phyloP scores from a whole-genome alignment of 2,113 vertebrate genomes.

The Cryptoleucopteryx plumbea region DNA sequence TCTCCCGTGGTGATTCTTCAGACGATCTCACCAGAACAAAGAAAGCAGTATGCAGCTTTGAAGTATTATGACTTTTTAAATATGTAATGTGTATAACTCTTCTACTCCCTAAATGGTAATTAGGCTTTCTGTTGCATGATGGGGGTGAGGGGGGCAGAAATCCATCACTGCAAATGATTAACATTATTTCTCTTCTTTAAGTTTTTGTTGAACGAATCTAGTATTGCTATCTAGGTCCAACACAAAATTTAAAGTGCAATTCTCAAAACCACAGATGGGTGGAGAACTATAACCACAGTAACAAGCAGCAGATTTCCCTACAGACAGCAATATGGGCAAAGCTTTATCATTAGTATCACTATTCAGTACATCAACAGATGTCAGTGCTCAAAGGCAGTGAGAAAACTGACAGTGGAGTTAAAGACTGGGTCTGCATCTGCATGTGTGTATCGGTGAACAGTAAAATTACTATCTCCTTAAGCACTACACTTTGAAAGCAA shows the following conservation, averaged over 20 bases:
- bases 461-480: constrained; percentile 23
- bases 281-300: constrained; percentile 74
- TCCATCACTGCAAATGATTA: neutral
- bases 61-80: neutral
- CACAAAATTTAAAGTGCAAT: constrained; percentile 54
- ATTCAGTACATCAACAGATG: constrained; percentile 32
- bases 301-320: constrained; percentile 1
- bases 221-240: neutral
- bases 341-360: constrained; percentile 1
- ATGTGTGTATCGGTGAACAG: neutral
- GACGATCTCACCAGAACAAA: neutral
- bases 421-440: constrained; percentile 1
- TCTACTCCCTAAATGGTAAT: neutral
- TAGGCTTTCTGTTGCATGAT: neutral
- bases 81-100: neutral
- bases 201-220: neutral
- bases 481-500: neutral
- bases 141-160: neutral
- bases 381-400: constrained; percentile 31
- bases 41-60: neutral
- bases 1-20: neutral
- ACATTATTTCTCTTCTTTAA: neutral
- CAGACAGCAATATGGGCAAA: neutral
- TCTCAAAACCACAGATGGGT: constrained; percentile 75
- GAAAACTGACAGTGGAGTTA: neutral